Percentiles rank a stretch among this genome's conserved stretches.
Conservation (phyloP, 2,113 vertebrate genomes). For the Macquaria australasica region DNA sequence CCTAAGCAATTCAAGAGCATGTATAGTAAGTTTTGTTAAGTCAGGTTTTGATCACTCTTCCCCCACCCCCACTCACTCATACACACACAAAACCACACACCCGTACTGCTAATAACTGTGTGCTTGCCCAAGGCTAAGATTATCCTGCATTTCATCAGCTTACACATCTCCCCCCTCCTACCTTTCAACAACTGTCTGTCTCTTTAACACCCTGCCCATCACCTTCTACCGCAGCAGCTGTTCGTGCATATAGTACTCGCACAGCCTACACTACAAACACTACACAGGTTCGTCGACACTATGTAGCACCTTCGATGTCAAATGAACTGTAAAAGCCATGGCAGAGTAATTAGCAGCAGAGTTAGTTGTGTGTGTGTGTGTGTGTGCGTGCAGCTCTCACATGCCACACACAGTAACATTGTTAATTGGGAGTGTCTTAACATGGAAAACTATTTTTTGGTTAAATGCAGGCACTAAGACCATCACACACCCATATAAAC, state of each 20-base stretch:
- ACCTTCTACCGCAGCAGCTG: slow-evolving; percentile 65
- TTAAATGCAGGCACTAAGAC: not conserved
- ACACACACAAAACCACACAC: slow-evolving; percentile 19
- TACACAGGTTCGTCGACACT: slow-evolving; percentile 54
- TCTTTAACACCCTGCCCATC: slow-evolving; percentile 74
- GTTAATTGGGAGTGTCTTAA: slow-evolving; percentile 23
- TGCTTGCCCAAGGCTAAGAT: slow-evolving; percentile 67
- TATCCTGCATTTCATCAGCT: slow-evolving; percentile 71
- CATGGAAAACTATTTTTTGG: slow-evolving; percentile 24
- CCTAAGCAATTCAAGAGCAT: slow-evolving; percentile 10
- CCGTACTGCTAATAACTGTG: slow-evolving; percentile 44
- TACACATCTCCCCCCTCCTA: slow-evolving; percentile 59
- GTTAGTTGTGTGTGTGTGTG: not conserved
- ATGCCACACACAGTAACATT: not conserved
- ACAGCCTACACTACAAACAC: slow-evolving; percentile 34
- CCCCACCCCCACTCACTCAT: slow-evolving; percentile 7
- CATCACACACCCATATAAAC: not conserved
- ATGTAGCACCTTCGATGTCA: slow-evolving; percentile 64
- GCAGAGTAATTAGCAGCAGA: slow-evolving; percentile 54
- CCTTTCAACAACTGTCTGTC: slow-evolving; percentile 69
- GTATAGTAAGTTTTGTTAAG: slow-evolving; percentile 28
- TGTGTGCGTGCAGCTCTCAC: not conserved
- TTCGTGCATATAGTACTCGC: slow-evolving; percentile 26
- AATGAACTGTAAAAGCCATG: slow-evolving; percentile 56
- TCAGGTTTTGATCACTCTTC: slow-evolving; percentile 46